Evolutionary conservation across 2,797 vertebrate genomes (phyloP), one percentile per base, ranked within the genome.

Genomic region (Brachymystax lenok): DNA sequence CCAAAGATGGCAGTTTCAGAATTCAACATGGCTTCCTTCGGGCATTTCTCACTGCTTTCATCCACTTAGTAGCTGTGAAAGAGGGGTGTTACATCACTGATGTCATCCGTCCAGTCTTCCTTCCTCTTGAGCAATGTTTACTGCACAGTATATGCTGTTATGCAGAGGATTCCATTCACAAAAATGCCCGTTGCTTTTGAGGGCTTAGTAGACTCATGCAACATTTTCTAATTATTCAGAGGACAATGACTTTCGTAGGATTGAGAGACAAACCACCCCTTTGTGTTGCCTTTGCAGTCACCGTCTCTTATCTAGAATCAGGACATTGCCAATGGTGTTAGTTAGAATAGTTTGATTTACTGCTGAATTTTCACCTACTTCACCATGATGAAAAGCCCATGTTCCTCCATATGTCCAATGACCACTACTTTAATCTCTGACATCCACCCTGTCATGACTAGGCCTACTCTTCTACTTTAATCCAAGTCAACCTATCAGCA

Each of bases 361-460:
- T 63, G 24, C 7, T 75, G 71, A 1, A 5, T 27, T 61, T 16
- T 54, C 74, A 68, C 69, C 63, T 56, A 63, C 21, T 24, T 63
- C 24, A 63, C 21, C 21, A 13, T 54, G 13, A 63, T 30, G 69
- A 51, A 64, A n/a, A n/a, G 35, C 73, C 63, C 72, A 74, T 56
- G 78, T 85, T 79, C 74, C 56, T 64, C 69, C 8, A 3, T 64
- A 46, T 75, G 59, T 33, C 64, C 27, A 67, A 59, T 76, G 54
- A 73, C 80, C 80, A 75, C 74, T 1, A 27, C 8, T 21, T 30
- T 50, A 21, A 33, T 54, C 14, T 40, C 33, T 16, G 0, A 79
- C 71, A 84, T 84, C 74, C 71, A 87, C 79, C 56, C 78, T 2
- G 5, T 85, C 78, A 80, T 68, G 73, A 86, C 78, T 67, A 12